Evolutionary conservation across 2,113 vertebrate genomes (phyloP), one percentile per base, ranked within the genome.

Genomic region (Microcebus lehilahytsara): DNA sequence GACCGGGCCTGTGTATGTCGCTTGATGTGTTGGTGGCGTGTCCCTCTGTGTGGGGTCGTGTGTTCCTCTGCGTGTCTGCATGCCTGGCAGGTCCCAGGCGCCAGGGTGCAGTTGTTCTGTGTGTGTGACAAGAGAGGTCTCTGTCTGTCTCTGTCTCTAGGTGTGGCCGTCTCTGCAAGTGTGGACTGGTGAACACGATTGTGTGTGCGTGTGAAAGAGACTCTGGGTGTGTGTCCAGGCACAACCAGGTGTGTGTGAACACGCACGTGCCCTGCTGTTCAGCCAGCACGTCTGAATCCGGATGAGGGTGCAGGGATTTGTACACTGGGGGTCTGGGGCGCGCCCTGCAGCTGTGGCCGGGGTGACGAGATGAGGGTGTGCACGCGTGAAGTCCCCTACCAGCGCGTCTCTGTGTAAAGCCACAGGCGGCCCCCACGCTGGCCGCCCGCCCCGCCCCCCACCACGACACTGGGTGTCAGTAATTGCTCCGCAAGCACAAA

Each of bases 401-500:
- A 51, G 27, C 25, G 17, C 19, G 6, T 3, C 34, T 32, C 74
- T 6, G 30, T 20, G 34, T 30, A 27, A 79, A 88, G 85, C 71
- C 27, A 10, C 64, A n/a, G 37, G 16, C 5, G 4, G 69, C 69
- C 58, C 71, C 32, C 46, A 23, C 30, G 1, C 23, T 6, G 27
- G 60, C 66, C 10, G 0, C 51, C 56, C 66, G 1, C 51, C 56
- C 66, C 16, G 0, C 37, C 78, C 75, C 91, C 90, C 40, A 87
- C n/a, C 10, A 6, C 72, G 96, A 42, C 89, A 49, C 49, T 27
- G n/a, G n/a, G 83, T 56, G 7, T 60, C 11, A 4, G 80, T 94
- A 84, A 79, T 80, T 60, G 85, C 88, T 83, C 85, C 14, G 60
- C 86, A 90, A 90, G 87, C 85, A 34, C 56, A 32, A 80, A 80